A percentile compares a stretch with the other conserved stretches of the same genome.
These are phyloP conservation scores for Anolis carolinensis DNA, from an alignment of 2,113 vertebrate genomes.

Conservation along the genomic window DNA sequence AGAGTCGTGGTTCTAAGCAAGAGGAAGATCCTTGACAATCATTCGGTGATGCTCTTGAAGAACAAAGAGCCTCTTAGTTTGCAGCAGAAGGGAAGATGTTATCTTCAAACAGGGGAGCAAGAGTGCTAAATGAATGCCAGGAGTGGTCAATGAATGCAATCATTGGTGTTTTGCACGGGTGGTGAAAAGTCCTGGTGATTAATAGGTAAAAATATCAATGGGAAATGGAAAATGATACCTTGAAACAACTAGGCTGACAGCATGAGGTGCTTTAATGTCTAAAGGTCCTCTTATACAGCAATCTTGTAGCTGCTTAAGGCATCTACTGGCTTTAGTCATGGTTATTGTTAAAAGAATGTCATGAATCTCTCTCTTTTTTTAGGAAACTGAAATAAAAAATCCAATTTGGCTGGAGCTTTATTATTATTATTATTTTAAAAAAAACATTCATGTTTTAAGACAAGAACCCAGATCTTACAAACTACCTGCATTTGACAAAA, in stretches of 20 bases:
- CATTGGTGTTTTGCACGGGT: conserved; percentile 32
- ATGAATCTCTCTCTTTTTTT: not conserved
- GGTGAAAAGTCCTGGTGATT: conserved; percentile 46
- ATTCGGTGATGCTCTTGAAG: conserved; percentile 35
- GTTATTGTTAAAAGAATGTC: not conserved
- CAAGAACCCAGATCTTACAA: not conserved
- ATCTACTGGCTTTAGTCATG: conserved; percentile 4
- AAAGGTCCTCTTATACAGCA: conserved; percentile 7
- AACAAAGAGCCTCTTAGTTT: conserved; percentile 36
- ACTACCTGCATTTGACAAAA: not conserved
- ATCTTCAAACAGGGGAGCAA: conserved; percentile 19
- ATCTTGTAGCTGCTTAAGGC: conserved; percentile 26
- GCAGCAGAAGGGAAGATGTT: conserved; percentile 27
- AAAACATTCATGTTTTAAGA: not conserved
- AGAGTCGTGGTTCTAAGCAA: conserved; percentile 25
- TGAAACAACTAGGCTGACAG: not conserved
- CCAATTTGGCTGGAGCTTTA: not conserved
- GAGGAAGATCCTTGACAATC: conserved; percentile 34
- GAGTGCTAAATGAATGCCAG: conserved; percentile 20
- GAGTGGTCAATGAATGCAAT: conserved; percentile 40
- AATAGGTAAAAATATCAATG: conserved; percentile 41
- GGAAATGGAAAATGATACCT: not conserved
- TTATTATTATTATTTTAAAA: not conserved
- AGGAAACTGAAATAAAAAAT: not conserved
- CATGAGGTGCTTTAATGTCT: conserved; percentile 7